A percentile compares a stretch with the other conserved stretches of the same genome.
Evolutionary conservation across 92 coral and sea anemone genomes (phyloP).

Genomic region (Actinostola sp.): DNA sequence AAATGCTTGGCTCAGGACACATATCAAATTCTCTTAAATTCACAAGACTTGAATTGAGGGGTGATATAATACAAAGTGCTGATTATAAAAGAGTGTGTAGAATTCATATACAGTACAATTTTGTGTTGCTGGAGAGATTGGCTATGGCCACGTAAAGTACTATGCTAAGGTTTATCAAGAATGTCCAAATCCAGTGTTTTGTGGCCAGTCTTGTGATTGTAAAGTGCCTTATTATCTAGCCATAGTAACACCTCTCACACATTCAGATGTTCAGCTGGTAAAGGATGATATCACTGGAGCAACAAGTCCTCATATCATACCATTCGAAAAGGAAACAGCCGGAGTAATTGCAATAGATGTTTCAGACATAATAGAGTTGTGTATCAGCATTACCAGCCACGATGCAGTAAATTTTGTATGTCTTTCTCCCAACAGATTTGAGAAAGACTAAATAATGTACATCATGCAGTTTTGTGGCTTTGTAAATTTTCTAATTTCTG

Average conservation of each 20-base stretch:
- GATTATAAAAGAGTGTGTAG: slow-evolving; percentile 22
- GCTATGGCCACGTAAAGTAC: slow-evolving; percentile 41
- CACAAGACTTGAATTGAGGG: slow-evolving; percentile 38
- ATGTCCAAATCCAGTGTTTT: slow-evolving; percentile 38
- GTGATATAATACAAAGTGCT: slow-evolving; percentile 36
- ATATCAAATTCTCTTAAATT: slow-evolving; percentile 23
- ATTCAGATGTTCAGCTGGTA: slow-evolving; percentile 31
- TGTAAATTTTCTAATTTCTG: no score
- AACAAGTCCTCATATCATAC: slow-evolving; percentile 40
- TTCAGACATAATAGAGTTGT: slow-evolving; percentile 22
- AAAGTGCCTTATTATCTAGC: slow-evolving; percentile 22
- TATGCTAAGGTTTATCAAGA: slow-evolving; percentile 23
- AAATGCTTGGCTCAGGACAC: slow-evolving; percentile 31
- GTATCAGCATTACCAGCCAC: slow-evolving; percentile 29
- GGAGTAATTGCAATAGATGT: slow-evolving; percentile 31
- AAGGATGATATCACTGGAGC: slow-evolving; percentile 37
- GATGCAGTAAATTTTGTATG: slow-evolving; percentile 17
- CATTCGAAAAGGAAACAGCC: slow-evolving; percentile 35
- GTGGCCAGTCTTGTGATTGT: slow-evolving; percentile 24
- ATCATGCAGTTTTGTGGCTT: no score
- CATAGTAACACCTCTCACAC: slow-evolving; percentile 5
- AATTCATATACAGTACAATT: slow-evolving; percentile 31
- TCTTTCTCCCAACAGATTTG: slow-evolving; percentile 34
- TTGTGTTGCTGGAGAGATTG: background rate
- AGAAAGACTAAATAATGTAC: slow-evolving; percentile 33